phyloP scores from a whole-genome alignment of 1,140 invertebrate genomes.

The Drosophila ambigua region DNA sequence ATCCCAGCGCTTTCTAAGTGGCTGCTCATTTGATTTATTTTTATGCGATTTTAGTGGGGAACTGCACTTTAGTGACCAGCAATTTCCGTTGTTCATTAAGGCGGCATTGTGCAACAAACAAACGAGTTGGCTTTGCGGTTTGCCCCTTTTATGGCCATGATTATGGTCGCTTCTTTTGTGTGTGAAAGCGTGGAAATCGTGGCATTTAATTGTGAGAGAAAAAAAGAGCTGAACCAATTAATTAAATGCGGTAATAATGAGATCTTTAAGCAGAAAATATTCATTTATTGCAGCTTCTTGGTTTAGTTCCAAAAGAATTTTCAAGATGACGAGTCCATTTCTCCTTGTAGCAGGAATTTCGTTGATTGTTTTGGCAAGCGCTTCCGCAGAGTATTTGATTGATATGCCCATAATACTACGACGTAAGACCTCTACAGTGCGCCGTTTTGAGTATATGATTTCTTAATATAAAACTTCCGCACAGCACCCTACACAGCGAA shows the following conservation, averaged over 20 bases:
- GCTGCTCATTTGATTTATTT: constrained; percentile 40
- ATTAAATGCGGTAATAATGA: not conserved
- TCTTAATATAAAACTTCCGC: too few relatives aligned
- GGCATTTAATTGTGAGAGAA: constrained; percentile 8
- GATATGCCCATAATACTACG: too few relatives aligned
- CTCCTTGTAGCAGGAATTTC: too few relatives aligned
- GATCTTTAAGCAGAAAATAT: not conserved
- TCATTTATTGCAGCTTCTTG: too few relatives aligned
- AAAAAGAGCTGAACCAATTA: too few relatives aligned
- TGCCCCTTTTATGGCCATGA: constrained; percentile 37
- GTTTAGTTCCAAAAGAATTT: too few relatives aligned
- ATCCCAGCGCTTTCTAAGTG: not conserved
- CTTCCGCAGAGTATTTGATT: too few relatives aligned
- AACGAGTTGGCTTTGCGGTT: constrained; percentile 60
- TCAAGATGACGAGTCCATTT: too few relatives aligned
- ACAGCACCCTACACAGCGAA: too few relatives aligned
- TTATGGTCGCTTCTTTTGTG: constrained; percentile 39
- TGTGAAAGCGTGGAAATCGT: constrained; percentile 39
- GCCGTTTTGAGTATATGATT: too few relatives aligned
- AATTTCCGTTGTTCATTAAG: constrained; percentile 66
- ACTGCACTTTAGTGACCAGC: constrained; percentile 34
- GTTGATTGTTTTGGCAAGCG: too few relatives aligned
- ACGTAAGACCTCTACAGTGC: too few relatives aligned
- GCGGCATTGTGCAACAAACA: constrained; percentile 56
- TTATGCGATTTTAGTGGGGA: constrained; percentile 29